phyloP scores from a whole-genome alignment of 2,797 vertebrate species.

The Champsocephalus gunnari region DNA sequence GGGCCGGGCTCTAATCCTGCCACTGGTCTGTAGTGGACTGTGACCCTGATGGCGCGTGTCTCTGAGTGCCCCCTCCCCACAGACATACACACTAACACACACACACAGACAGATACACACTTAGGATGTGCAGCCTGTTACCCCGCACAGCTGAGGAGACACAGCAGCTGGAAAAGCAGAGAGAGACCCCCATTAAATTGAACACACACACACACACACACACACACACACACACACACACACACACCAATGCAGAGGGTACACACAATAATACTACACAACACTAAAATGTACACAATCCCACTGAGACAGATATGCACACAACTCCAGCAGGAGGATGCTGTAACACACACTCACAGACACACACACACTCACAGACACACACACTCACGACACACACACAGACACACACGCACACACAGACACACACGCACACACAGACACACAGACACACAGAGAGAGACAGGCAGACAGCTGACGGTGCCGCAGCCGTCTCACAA shows the following conservation, averaged over 20 bases:
- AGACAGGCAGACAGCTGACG: slow-evolving; percentile 76
- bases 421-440: slow-evolving; percentile 34
- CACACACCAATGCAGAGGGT: neutral
- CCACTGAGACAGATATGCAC: slow-evolving; percentile 47
- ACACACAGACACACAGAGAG: slow-evolving; percentile 38
- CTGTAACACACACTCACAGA: slow-evolving; percentile 37
- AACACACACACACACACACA: slow-evolving; percentile 18
- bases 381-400: slow-evolving; percentile 41
- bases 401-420: neutral
- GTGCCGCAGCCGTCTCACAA: slow-evolving; percentile 70
- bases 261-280: too few relatives aligned
- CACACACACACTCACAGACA: slow-evolving; percentile 39
- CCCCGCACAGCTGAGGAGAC: slow-evolving; percentile 74
- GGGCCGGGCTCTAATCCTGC: slow-evolving; percentile 81
- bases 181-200: slow-evolving; percentile 47
- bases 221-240: slow-evolving; percentile 38
- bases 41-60: slow-evolving; percentile 81
- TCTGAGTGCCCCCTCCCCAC: slow-evolving; percentile 30
- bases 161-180: slow-evolving; percentile 77
- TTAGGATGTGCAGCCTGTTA: slow-evolving; percentile 37
- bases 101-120: slow-evolving; percentile 13
- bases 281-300: slow-evolving; percentile 53
- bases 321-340: slow-evolving; percentile 31
- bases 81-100: slow-evolving; percentile 12
- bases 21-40: slow-evolving; percentile 71